Evolutionary conservation across 2,113 vertebrate genomes (phyloP).

Genomic region (Spermophilus dauricus): DNA sequence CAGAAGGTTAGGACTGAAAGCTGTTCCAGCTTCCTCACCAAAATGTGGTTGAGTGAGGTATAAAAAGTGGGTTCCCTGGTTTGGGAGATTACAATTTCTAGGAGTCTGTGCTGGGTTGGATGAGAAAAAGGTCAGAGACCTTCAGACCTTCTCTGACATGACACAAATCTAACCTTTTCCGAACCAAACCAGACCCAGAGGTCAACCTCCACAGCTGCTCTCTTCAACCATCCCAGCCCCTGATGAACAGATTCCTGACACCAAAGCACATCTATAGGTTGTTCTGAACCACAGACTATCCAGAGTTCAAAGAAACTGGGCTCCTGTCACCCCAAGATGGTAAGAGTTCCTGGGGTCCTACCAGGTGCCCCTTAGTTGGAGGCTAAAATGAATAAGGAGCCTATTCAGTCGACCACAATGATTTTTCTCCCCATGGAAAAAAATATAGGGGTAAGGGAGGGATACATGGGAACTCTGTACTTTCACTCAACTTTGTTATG

Average conservation of each 20-base stretch:
- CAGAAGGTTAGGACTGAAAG: background rate
- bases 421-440: background rate
- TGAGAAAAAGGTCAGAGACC: background rate
- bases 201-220: too few species aligned
- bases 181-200: background rate
- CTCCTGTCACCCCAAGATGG: background rate
- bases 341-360: background rate
- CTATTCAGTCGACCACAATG: background rate
- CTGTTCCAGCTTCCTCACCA: background rate
- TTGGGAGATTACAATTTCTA: background rate
- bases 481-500: background rate
- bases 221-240: background rate
- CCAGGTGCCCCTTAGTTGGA: background rate
- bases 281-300: background rate
- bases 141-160: background rate
- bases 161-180: background rate
- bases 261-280: background rate
- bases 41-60: background rate
- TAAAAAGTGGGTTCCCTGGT: background rate
- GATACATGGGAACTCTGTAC: background rate
- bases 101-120: background rate
- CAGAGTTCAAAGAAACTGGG: background rate
- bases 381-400: background rate
- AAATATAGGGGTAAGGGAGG: background rate
- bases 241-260: background rate